Percentiles rank a stretch among this genome's conserved stretches.
Conservation (phyloP, 1,140 invertebrate genomes). For the Platyscapa corneri region DNA sequence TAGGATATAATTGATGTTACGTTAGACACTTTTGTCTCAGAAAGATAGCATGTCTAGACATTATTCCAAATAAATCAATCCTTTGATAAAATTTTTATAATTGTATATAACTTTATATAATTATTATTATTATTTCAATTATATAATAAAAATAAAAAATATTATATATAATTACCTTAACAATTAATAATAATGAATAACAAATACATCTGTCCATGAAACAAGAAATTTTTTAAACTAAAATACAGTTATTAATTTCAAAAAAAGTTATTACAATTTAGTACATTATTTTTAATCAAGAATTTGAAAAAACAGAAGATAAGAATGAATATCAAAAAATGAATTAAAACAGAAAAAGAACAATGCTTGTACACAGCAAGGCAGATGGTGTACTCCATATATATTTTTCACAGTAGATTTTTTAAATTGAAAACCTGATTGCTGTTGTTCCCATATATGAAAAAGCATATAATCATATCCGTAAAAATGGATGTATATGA, state of each 20-base stretch:
- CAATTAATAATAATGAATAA: neutral
- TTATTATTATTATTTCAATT: neutral
- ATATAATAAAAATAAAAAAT: neutral
- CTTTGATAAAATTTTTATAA: neutral
- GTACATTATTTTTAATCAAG: neutral
- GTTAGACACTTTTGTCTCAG: neutral
- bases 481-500: too few species aligned
- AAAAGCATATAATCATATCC: too few species aligned
- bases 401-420: too few species aligned
- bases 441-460: too few species aligned
- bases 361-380: too few species aligned
- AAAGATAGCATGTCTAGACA: neutral
- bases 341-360: too few species aligned
- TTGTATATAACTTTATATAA: neutral
- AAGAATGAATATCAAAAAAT: too few species aligned
- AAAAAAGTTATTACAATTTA: neutral
- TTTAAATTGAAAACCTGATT: too few species aligned
- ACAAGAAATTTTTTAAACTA: neutral
- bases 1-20: neutral
- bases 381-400: too few species aligned
- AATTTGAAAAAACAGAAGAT: too few species aligned
- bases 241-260: neutral
- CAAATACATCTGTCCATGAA: neutral
- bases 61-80: neutral
- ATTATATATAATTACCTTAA: neutral